Conservation (phyloP, 2,888 invertebrate species). For the Augochlorella aurata region DNA sequence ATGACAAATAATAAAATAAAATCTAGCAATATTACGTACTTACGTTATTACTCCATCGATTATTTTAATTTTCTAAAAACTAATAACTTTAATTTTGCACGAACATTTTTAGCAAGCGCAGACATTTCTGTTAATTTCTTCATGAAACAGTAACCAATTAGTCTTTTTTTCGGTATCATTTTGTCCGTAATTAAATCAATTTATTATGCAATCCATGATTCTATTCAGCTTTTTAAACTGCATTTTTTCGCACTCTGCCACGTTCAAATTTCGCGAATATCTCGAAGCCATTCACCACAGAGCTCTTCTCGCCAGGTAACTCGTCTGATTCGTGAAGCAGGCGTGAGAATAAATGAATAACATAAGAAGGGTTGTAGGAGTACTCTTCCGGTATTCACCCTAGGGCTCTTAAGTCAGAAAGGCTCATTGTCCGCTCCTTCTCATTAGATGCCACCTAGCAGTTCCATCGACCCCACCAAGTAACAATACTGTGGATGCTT, state of each 20-base stretch:
- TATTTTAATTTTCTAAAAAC: no score
- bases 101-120: no score
- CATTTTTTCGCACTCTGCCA: not conserved
- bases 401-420: constrained; percentile 62
- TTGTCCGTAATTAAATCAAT: not conserved
- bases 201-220: not conserved
- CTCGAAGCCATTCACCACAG: constrained; percentile 23
- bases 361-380: constrained; percentile 60
- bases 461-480: constrained; percentile 59
- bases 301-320: constrained; percentile 45
- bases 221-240: not conserved
- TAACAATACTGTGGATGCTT: constrained; percentile 62
- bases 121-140: no score
- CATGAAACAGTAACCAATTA: no score
- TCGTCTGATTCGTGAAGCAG: constrained; percentile 57
- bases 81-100: no score
- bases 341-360: constrained; percentile 65
- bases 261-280: constrained; percentile 10
- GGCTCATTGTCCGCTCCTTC: constrained; percentile 65
- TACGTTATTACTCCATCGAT: no score
- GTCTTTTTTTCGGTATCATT: not conserved
- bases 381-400: constrained; percentile 63
- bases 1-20: no score
- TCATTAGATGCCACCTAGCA: constrained; percentile 68
- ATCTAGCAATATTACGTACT: no score